Evolutionary conservation across 2,113 vertebrate genomes (phyloP).

Genomic region (Syngnathus floridae): DNA sequence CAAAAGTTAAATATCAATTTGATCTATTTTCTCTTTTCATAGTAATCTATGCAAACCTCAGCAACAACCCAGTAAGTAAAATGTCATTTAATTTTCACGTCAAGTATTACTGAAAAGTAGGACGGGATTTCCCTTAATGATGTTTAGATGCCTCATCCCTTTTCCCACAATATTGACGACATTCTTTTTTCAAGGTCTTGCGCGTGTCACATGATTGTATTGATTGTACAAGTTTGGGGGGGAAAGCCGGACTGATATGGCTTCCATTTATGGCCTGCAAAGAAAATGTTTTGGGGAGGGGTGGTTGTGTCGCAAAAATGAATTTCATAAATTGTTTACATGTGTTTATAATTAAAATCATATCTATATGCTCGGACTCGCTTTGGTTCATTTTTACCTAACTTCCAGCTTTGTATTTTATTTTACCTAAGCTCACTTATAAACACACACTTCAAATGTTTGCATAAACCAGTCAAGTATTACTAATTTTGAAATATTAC

Average conservation of each 20-base stretch:
- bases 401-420: background rate
- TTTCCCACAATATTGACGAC: conserved; percentile 42
- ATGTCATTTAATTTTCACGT: conserved; percentile 25
- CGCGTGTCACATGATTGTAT: conserved; percentile 76
- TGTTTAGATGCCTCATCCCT: conserved; percentile 43
- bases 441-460: background rate
- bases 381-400: conserved; percentile 45
- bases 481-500: background rate
- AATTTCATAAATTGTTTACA: conserved; percentile 83
- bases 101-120: conserved; percentile 24
- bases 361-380: conserved; percentile 71
- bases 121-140: conserved; percentile 41
- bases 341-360: conserved; percentile 91
- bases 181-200: conserved; percentile 59
- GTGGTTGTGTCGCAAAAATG: conserved; percentile 70
- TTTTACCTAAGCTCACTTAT: background rate
- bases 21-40: conserved; percentile 35
- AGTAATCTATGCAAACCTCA: conserved; percentile 74
- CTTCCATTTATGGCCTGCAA: conserved; percentile 49
- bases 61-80: conserved; percentile 28
- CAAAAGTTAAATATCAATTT: conserved; percentile 15
- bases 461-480: background rate
- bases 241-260: conserved; percentile 43
- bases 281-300: conserved; percentile 41
- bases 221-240: conserved; percentile 70